Percentiles rank a stretch among this genome's conserved stretches.
phyloP scores from a whole-genome alignment of 2,888 invertebrate species.

The Bedellia somnulentella region DNA sequence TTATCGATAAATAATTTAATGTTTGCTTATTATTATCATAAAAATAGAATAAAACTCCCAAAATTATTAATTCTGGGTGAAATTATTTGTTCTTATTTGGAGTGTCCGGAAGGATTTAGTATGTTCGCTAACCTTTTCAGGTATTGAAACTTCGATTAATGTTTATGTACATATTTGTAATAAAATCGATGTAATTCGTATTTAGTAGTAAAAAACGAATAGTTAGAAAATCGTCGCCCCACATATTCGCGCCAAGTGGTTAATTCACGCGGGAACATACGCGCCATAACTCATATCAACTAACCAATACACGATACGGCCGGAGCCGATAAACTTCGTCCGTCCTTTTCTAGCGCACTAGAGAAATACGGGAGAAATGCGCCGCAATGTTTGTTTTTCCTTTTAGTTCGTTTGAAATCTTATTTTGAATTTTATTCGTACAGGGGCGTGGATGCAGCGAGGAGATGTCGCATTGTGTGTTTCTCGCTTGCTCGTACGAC shows the following conservation, averaged over 20 bases:
- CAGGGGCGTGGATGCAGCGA: conserved; percentile 60
- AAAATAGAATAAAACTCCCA: too few species aligned
- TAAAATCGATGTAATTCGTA: too few species aligned
- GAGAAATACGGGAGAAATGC: conserved; percentile 26
- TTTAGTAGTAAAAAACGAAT: too few species aligned
- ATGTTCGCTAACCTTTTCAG: too few species aligned
- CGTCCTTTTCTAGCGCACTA: conserved; percentile 47
- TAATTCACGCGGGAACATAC: conserved; percentile 51
- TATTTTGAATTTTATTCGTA: conserved; percentile 58
- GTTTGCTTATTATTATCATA: too few species aligned
- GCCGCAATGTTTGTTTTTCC: conserved; percentile 48
- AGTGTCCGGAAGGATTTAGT: too few species aligned
- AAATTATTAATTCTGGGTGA: too few species aligned
- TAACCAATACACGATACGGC: conserved; percentile 25
- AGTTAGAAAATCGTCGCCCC: conserved; percentile 43
- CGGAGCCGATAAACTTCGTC: conserved; percentile 26
- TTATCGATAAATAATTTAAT: too few species aligned
- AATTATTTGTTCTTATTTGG: too few species aligned
- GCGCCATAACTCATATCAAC: conserved; percentile 56
- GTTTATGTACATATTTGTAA: too few species aligned
- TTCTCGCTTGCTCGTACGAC: conserved; percentile 41
- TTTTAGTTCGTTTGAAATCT: conserved; percentile 57
- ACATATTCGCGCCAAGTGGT: conserved; percentile 47
- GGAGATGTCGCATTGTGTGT: conserved; percentile 61
- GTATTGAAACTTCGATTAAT: too few species aligned